Conservation (phyloP, 2,797 vertebrate species). For the Etheostoma nigrum region DNA sequence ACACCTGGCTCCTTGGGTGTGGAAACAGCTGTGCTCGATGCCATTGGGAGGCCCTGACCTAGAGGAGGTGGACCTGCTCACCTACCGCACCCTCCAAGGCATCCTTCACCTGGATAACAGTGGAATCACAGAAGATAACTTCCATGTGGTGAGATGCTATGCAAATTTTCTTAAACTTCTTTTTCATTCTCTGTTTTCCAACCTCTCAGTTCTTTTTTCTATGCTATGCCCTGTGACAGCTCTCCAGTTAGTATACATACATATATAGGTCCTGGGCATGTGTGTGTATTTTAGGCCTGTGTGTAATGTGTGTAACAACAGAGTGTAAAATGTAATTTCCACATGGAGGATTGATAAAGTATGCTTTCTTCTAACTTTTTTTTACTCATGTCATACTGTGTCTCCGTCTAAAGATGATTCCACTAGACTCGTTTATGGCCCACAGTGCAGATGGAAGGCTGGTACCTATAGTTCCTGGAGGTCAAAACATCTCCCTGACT, state of each 20-base stretch:
- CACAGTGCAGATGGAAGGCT: slow-evolving; percentile 86
- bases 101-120: slow-evolving; percentile 88
- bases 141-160: slow-evolving; percentile 83
- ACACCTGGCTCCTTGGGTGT: slow-evolving; percentile 88
- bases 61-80: slow-evolving; percentile 88
- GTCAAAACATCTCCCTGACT: slow-evolving; percentile 84
- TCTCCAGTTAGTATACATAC: no score
- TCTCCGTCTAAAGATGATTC: slow-evolving; percentile 84
- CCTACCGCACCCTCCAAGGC: slow-evolving; percentile 86
- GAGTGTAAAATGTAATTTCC: no score
- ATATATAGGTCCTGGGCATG: no score
- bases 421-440: slow-evolving; percentile 86
- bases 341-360: no score
- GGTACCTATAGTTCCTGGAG: slow-evolving; percentile 86
- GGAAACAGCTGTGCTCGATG: slow-evolving; percentile 89
- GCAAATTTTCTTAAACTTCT: background rate
- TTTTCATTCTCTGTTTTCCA: background rate
- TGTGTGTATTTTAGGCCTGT: no score
- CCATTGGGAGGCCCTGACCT: slow-evolving; percentile 82
- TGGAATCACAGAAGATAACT: slow-evolving; percentile 88
- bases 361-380: background rate
- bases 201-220: background rate
- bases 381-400: background rate
- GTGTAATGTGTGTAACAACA: no score
- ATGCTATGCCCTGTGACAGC: no score